phyloP scores from a whole-genome alignment of 2,888 invertebrate genomes.

The Lymantria monacha region DNA sequence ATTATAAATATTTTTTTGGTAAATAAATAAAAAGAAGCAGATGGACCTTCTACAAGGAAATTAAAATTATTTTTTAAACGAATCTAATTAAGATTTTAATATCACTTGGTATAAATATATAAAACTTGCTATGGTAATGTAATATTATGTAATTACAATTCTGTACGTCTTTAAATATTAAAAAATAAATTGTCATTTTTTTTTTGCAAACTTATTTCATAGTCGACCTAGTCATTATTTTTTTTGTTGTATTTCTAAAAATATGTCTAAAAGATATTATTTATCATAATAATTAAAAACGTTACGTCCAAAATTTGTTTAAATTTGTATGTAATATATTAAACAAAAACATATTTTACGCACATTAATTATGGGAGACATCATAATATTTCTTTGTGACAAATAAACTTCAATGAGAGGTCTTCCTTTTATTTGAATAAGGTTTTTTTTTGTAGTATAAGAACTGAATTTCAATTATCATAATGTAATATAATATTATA shows the following conservation, averaged over 20 bases:
- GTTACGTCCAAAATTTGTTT: slow-evolving; percentile 48
- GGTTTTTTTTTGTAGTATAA: slow-evolving; percentile 30
- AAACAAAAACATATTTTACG: slow-evolving; percentile 24
- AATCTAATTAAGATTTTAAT: no score
- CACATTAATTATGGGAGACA: slow-evolving; percentile 31
- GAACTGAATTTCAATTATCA: slow-evolving; percentile 34
- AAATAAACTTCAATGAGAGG: slow-evolving; percentile 10
- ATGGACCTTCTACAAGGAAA: no score
- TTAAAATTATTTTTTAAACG: no score
- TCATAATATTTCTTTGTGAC: slow-evolving; percentile 5
- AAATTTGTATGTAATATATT: slow-evolving; percentile 25
- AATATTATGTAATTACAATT: no score
- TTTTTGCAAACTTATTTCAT: slow-evolving; percentile 29
- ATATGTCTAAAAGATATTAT: slow-evolving; percentile 4
- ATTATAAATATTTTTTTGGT: no score
- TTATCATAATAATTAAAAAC: slow-evolving; percentile 20
- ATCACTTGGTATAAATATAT: no score
- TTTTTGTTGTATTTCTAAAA: slow-evolving; percentile 5
- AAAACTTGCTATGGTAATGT: no score
- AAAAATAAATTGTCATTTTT: background rate
- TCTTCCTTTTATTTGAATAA: slow-evolving; percentile 35
- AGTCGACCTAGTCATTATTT: slow-evolving; percentile 32
- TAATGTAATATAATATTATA: slow-evolving; percentile 9
- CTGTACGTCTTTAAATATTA: no score
- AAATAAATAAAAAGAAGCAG: no score